Percentiles rank a stretch among this genome's conserved stretches.
Conservation (phyloP, 1,140 invertebrate genomes). For the Eupeodes corollae region DNA sequence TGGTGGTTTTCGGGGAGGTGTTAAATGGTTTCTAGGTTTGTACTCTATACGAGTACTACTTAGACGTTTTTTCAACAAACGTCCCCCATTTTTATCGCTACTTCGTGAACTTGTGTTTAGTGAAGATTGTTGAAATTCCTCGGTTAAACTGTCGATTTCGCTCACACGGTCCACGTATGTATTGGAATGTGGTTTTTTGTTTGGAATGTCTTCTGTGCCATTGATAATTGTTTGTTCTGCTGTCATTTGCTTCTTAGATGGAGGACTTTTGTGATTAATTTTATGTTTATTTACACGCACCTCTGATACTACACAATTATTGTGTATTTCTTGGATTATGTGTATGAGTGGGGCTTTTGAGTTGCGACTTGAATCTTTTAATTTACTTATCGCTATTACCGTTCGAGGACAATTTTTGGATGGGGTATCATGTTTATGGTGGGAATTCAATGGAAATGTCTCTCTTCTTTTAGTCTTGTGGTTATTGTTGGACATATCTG, state of each 20-base stretch:
- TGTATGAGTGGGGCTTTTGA: conserved; percentile 26
- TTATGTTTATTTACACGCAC: conserved; percentile 28
- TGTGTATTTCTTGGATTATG: conserved; percentile 30
- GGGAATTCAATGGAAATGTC: too few species aligned
- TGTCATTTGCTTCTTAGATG: neutral
- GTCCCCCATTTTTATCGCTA: conserved; percentile 11
- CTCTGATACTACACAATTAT: conserved; percentile 33
- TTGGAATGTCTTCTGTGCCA: conserved; percentile 1
- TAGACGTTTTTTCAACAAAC: conserved; percentile 24
- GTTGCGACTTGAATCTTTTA: conserved; percentile 9
- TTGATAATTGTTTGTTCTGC: conserved; percentile 1
- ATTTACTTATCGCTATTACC: conserved; percentile 23
- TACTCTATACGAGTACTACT: conserved; percentile 15
- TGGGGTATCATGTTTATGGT: too few species aligned
- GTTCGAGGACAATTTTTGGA: neutral
- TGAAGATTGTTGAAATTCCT: neutral
- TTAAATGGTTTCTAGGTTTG: conserved; percentile 13
- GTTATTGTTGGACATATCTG: too few species aligned
- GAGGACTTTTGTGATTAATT: conserved; percentile 1
- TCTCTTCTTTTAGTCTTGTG: too few species aligned
- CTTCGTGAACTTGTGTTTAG: neutral
- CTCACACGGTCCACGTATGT: conserved; percentile 23
- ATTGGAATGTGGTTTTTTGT: conserved; percentile 9
- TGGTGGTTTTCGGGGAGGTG: conserved; percentile 28
- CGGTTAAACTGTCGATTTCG: conserved; percentile 13